Base-by-base conservation (phyloP, 2,113 vertebrate species). In the Entelurus aequoreus region DNA sequence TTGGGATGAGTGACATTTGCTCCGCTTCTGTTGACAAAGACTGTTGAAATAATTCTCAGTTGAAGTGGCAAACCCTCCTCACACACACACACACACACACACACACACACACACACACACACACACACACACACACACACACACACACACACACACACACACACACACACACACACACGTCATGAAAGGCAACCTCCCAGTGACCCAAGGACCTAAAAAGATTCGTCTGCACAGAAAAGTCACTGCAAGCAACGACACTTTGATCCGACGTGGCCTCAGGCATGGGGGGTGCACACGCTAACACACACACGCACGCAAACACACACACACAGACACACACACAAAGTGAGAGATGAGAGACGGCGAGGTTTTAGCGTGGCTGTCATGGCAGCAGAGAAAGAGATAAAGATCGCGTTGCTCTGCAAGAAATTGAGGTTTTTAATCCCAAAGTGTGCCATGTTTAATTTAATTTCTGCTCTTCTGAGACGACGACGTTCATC, bases 331-430 rank as follows among this genome's bases (percentile, higher is more conserved):
- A 65, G 8, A 8, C 40, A 9, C 40, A 9, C 40, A 7, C 40
- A 8, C 7, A 28, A 28, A 28, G 28, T 28, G 28, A 28, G 62
- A 74, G 69, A 49, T 35, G 79, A 46, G 67, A 76, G 54, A 28
- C 69, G 63, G 54, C 60, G 66, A 71, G 63, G 37, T 10, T 65
- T 63, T 65, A 37, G 36, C 9, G 0, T 13, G 4, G 61, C 61
- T 56, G 66, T 63, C 51, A 15, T 57, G 59, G 73, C 67, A 35
- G 65, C 63, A 36, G 44, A 56, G 63, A 59, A 67, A 0, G 47
- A 75, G 84, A 82, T 77, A 78, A 80, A 86, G 60, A 82, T 78
- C 77, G 66, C 14, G 58, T 71, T 16, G 59, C 65, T 73, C 69
- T 38, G 68, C 75, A 75, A 75, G 72, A 76, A 76, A 67, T 66